These are phyloP conservation scores for Pyrgus malvae DNA, from an alignment of 2,888 invertebrate species.

Conservation along the genomic window DNA sequence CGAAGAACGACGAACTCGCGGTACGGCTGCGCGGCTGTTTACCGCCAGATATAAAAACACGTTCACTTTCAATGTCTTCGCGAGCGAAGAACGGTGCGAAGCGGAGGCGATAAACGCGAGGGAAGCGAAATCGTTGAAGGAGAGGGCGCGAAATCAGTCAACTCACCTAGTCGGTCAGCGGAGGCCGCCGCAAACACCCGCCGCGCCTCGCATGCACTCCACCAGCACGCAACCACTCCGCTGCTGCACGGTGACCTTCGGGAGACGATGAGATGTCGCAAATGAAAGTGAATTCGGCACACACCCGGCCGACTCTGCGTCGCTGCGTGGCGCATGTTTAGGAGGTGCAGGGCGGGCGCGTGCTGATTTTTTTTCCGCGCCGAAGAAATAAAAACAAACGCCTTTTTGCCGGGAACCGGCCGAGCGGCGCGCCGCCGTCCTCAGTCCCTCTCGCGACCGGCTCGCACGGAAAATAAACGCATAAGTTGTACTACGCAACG, in stretches of 20 bases:
- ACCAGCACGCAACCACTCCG: constrained; percentile 36
- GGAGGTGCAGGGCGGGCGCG: constrained; percentile 81
- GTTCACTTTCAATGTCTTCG: constrained; percentile 62
- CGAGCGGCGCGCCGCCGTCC: constrained; percentile 44
- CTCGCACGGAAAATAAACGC: constrained; percentile 21
- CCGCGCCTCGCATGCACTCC: constrained; percentile 47
- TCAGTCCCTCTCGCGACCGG: constrained; percentile 28
- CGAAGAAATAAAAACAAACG: constrained; percentile 81
- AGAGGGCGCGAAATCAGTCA: constrained; percentile 65
- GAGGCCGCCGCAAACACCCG: constrained; percentile 68
- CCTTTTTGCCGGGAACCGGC: constrained; percentile 73
- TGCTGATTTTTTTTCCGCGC: constrained; percentile 77
- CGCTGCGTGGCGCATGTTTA: constrained; percentile 83
- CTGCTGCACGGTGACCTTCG: constrained; percentile 78
- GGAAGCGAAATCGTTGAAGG: constrained; percentile 60
- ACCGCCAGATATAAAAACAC: constrained; percentile 56
- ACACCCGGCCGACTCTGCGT: constrained; percentile 77
- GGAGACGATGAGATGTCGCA: constrained; percentile 78
- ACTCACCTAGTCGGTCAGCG: constrained; percentile 77
- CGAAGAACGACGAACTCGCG: constrained; percentile 41
- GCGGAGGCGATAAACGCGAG: constrained; percentile 69
- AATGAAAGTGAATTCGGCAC: constrained; percentile 82
- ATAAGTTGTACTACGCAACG: constrained; percentile 19
- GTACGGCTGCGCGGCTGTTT: constrained; percentile 50
- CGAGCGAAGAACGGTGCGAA: constrained; percentile 67